Conservation (phyloP, 2,888 invertebrate species). For the Myopa tessellatipennis region DNA sequence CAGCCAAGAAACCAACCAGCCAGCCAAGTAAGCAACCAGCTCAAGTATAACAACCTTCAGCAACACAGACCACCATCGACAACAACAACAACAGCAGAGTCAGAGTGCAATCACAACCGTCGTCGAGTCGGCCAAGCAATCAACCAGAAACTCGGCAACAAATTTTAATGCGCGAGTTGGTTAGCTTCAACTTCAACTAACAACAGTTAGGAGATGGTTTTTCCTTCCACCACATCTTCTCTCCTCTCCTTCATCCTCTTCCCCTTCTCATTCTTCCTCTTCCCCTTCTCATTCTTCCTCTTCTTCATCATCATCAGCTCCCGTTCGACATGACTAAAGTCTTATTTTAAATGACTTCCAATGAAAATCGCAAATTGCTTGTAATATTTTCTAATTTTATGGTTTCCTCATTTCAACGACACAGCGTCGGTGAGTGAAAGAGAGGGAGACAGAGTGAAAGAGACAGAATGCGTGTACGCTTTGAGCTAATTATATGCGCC, state of each 20-base stretch:
- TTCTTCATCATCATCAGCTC: not conserved
- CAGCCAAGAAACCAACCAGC: not conserved
- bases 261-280: not conserved
- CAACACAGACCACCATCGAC: not conserved
- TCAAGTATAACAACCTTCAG: no score
- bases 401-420: conserved; percentile 32
- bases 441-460: not conserved
- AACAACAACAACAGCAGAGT: not conserved
- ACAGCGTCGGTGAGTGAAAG: not conserved
- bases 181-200: not conserved
- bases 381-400: conserved; percentile 49
- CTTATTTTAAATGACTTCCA: conserved; percentile 44
- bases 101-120: not conserved
- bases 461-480: not conserved
- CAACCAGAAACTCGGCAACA: conserved; percentile 13
- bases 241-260: not conserved
- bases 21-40: conserved; percentile 6
- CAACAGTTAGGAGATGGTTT: not conserved
- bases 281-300: not conserved
- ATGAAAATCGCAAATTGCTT: conserved; percentile 54
- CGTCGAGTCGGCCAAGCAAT: conserved; percentile 19
- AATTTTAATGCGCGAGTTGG: conserved; percentile 32
- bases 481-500: conserved; percentile 32
- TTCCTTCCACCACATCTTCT: not conserved
- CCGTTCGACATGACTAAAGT: not conserved